Percentiles rank a stretch among this genome's conserved stretches.
These are phyloP conservation scores for Sarcophilus harrisii DNA, from an alignment of 2,797 vertebrate species.

Conservation along the genomic window DNA sequence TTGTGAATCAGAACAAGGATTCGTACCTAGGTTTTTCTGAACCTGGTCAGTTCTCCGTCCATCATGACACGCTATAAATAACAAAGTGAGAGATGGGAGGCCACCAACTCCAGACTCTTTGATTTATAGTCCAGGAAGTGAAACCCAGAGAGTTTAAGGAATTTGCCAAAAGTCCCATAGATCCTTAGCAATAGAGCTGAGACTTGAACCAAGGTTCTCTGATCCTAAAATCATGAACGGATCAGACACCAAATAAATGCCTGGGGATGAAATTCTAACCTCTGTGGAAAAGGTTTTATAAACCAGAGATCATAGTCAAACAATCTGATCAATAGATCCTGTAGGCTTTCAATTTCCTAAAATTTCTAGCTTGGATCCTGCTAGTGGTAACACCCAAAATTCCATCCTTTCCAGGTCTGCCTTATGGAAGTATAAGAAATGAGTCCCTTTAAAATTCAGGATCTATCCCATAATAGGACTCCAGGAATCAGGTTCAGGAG, in stretches of 20 bases:
- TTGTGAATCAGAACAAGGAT: background rate
- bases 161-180: background rate
- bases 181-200: background rate
- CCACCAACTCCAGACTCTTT: background rate
- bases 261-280: background rate
- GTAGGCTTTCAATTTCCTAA: slow-evolving; percentile 16
- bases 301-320: background rate
- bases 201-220: background rate
- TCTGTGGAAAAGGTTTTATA: slow-evolving; percentile 3
- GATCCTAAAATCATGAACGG: background rate
- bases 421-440: background rate
- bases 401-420: background rate
- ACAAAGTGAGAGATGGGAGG: background rate
- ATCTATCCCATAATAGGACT: background rate
- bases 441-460: background rate
- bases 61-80: background rate
- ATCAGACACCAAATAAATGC: background rate
- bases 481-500: background rate
- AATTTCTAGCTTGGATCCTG: slow-evolving; percentile 34
- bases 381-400: slow-evolving; percentile 14
- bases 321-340: background rate
- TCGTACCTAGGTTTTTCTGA: background rate
- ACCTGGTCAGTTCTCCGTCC: background rate
- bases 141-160: background rate
- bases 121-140: background rate